Evolutionary conservation across 2,113 vertebrate species (phyloP), one percentile per base, ranked within the genome.

Genomic region (Grantiella picta): DNA sequence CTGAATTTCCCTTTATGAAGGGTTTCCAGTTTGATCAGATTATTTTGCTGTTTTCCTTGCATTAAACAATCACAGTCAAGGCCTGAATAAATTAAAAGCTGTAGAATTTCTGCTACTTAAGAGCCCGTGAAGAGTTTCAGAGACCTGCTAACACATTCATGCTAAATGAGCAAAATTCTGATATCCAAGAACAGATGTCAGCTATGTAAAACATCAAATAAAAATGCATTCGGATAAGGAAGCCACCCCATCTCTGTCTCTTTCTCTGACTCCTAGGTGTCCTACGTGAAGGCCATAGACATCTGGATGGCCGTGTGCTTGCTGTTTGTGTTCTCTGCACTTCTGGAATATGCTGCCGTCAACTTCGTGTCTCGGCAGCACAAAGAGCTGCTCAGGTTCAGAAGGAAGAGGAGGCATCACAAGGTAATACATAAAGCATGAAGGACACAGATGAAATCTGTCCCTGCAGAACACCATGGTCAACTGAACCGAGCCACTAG

Each of bases 261-360:
- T 36, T 29, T 11, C 31, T 91, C 63, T 89, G 44, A 11, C 75
- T 75, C 66, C 82, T 96, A 99, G 99, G 99, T 99, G 93, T 99
- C 99, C 90, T 99, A 99, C 1, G 99, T 99, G 76, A 99, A 99
- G 96, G 99, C 99, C 97, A 99, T 99, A 68, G 99, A 99, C 86
- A 99, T 99, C 96, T 99, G 99, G 99, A 99, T 99, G 99, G 99
- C 99, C 0, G 99, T 99, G 44, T 99, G 99, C 93, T 97, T 99
- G 97, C 98, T 99, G 68, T 99, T 99, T 45, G 99, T 99, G 84
- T 99, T 99, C 98, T 99, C 99, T 0, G 99, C 99, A 12, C 98
- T 99, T 92, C 98, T 99, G 80, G 99, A 99, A 88, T 99, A 99
- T 0, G 99, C 99, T 8, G 99, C 99, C 0, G 99, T 99, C 97